Evolutionary conservation across 2,113 vertebrate genomes (phyloP).

Genomic region (Microtus pennsylvanicus): DNA sequence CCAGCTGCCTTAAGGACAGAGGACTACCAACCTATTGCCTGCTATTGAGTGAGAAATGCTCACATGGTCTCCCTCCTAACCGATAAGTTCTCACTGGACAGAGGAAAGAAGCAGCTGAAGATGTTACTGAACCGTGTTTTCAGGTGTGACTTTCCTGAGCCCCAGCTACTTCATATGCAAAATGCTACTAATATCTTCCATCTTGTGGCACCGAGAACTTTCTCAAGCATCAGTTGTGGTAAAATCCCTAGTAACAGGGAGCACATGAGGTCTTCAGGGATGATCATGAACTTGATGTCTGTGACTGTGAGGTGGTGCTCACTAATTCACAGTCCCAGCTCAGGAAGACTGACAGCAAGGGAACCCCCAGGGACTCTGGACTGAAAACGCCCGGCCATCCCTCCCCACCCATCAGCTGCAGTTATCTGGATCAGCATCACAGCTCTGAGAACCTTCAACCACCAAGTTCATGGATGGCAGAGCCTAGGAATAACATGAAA

Average conservation of each 20-base stretch:
- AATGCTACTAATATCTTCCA: neutral
- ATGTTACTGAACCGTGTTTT: neutral
- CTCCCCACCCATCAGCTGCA: neutral
- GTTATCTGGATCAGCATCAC: neutral
- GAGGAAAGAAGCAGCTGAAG: neutral
- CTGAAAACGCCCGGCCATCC: neutral
- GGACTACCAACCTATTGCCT: neutral
- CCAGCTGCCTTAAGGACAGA: neutral
- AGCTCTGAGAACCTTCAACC: neutral
- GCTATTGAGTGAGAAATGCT: neutral
- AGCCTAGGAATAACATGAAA: constrained; percentile 19
- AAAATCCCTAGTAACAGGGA: neutral
- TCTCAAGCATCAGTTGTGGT: neutral
- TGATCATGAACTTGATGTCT: neutral
- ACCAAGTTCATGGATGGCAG: neutral
- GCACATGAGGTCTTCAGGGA: neutral
- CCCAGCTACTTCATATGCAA: neutral
- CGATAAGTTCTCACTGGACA: neutral
- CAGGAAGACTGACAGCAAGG: neutral
- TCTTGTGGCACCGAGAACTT: neutral
- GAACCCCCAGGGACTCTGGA: neutral
- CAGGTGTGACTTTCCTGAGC: neutral
- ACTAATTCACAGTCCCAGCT: neutral
- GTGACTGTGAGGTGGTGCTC: neutral
- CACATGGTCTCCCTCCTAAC: neutral